These are phyloP conservation scores for Trichomycterus rosablanca DNA, from an alignment of 2,113 vertebrate species.

Conservation along the genomic window DNA sequence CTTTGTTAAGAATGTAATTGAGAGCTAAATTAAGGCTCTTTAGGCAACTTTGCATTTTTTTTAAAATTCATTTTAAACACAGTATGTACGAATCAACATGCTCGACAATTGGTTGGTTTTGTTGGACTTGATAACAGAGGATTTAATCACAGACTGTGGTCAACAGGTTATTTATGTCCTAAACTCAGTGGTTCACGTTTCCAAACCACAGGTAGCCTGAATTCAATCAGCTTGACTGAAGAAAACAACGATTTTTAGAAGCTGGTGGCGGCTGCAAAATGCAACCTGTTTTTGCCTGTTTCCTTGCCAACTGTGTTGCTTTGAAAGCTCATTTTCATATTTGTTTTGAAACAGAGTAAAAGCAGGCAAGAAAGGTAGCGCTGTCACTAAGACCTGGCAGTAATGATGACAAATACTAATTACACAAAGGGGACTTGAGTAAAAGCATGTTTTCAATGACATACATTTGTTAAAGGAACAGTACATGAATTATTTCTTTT, in stretches of 20 bases:
- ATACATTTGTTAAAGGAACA: too few relatives aligned
- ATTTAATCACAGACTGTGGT: slow-evolving; percentile 43
- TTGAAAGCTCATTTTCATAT: slow-evolving; percentile 31
- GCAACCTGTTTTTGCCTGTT: slow-evolving; percentile 45
- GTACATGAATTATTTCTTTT: too few relatives aligned
- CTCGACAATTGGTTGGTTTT: slow-evolving; percentile 18
- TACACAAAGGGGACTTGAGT: too few relatives aligned
- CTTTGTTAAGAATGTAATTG: too few relatives aligned
- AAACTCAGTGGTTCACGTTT: slow-evolving; percentile 53
- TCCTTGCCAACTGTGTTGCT: slow-evolving; percentile 42
- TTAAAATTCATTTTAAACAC: too few relatives aligned
- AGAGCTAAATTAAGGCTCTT: not conserved
- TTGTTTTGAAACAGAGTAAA: not conserved
- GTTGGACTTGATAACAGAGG: slow-evolving; percentile 9
- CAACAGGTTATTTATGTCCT: too few relatives aligned
- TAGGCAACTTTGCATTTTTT: not conserved
- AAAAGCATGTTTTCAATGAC: too few relatives aligned
- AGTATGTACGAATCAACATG: slow-evolving; percentile 6
- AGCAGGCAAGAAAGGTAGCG: not conserved
- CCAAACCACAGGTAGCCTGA: slow-evolving; percentile 59
- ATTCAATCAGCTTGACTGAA: slow-evolving; percentile 58
- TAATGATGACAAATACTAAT: too few relatives aligned
- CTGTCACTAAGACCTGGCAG: not conserved
- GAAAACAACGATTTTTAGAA: slow-evolving; percentile 44
- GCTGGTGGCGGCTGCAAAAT: slow-evolving; percentile 39